Conservation (phyloP, 1,140 invertebrate species). For the Chironomus tepperi region DNA sequence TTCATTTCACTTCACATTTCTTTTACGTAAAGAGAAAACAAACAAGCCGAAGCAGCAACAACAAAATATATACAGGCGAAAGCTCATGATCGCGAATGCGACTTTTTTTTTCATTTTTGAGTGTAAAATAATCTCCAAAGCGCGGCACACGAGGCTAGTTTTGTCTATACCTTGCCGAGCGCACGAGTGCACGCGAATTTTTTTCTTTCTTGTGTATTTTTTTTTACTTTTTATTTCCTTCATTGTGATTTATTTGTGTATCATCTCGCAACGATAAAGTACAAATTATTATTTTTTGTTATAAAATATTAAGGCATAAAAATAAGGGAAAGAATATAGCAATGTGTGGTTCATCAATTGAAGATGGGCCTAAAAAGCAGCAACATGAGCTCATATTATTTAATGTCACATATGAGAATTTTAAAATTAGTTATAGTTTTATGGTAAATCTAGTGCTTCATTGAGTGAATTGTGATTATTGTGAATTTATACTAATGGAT, state of each 20-base stretch:
- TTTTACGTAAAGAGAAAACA: constrained; percentile 17
- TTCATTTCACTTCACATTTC: constrained; percentile 6
- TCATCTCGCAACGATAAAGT: not conserved
- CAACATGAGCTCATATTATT: constrained; percentile 21
- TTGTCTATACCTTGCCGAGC: constrained; percentile 11
- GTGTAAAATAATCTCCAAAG: constrained; percentile 11
- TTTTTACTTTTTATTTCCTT: constrained; percentile 6
- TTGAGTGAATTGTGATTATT: not conserved
- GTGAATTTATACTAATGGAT: constrained; percentile 24
- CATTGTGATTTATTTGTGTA: not conserved
- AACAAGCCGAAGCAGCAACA: not conserved
- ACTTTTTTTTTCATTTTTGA: too few species aligned
- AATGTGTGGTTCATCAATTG: not conserved
- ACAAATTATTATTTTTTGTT: not conserved
- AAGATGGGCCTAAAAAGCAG: not conserved
- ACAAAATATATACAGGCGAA: not conserved
- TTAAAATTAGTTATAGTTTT: constrained; percentile 22
- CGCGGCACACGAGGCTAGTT: constrained; percentile 11
- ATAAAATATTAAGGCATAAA: not conserved
- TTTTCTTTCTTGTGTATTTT: not conserved
- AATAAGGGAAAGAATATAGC: not conserved
- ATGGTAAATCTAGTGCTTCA: not conserved
- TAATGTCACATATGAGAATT: constrained; percentile 24
- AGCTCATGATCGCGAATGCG: not conserved
- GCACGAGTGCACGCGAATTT: constrained; percentile 4